These are phyloP conservation scores for Melanotaenia maccullochi DNA, from an alignment of 2,797 vertebrate species.

Conservation along the genomic window DNA sequence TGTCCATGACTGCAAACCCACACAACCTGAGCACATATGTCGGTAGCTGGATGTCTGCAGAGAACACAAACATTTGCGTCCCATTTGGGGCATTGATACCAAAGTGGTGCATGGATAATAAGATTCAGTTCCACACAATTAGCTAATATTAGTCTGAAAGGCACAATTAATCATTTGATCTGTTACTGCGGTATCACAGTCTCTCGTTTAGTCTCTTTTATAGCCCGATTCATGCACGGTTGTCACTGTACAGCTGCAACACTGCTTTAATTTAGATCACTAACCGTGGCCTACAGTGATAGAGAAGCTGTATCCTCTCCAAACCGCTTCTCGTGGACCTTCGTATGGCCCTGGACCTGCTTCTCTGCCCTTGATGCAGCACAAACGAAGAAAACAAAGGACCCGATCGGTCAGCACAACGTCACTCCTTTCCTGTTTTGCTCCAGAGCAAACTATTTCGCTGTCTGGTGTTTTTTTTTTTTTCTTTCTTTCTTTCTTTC, in stretches of 20 bases:
- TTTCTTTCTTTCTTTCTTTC: too few species aligned
- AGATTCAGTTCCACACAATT: not conserved
- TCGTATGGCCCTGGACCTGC: slow-evolving; percentile 23
- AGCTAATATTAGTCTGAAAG: not conserved
- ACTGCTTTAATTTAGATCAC: not conserved
- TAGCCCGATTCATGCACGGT: slow-evolving; percentile 2
- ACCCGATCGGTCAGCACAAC: slow-evolving; percentile 18
- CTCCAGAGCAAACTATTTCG: not conserved
- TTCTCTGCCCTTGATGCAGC: slow-evolving; percentile 56
- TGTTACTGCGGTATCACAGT: not conserved
- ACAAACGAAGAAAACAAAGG: slow-evolving; percentile 55
- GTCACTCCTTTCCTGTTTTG: not conserved
- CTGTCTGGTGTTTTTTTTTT: not conserved
- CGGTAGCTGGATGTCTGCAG: slow-evolving; percentile 1
- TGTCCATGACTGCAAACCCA: slow-evolving; percentile 86
- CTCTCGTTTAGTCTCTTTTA: not conserved
- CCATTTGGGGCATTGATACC: not conserved
- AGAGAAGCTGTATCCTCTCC: slow-evolving; percentile 38
- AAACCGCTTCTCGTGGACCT: slow-evolving; percentile 55
- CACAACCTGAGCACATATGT: slow-evolving; percentile 54
- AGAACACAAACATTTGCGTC: not conserved
- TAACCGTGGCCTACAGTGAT: slow-evolving; percentile 67
- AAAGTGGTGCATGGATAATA: not conserved
- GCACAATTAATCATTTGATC: not conserved
- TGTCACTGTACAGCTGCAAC: slow-evolving; percentile 15